Base-by-base conservation (phyloP, 2,113 vertebrate species). In the Brachypteracias leptosomus region DNA sequence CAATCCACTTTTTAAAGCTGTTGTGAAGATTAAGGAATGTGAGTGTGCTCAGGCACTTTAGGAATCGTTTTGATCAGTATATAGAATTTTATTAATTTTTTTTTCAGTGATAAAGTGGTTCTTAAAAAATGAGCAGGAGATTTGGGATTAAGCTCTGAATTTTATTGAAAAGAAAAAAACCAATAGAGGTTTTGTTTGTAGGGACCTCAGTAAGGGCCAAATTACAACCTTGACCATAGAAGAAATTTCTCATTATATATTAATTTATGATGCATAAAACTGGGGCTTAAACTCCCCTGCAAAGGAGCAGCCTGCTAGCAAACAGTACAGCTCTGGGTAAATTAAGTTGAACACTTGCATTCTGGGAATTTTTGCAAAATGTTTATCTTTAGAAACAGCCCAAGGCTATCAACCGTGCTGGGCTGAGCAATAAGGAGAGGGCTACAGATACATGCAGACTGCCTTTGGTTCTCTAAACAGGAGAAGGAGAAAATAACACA, bases 301-400 rank as follows among this genome's bases (percentile, higher is more conserved):
- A 33, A 70, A 73, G 55, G 36, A 85, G 35, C 36, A 79, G 31
- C 25, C 68, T 46, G 26, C 17, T 70, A 58, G 46, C 46, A 85
- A 82, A 76, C 46, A 66, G 19, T 16, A 49, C 1, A 1, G 36
- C 44, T 72, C 15, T n/a, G 54, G 65, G 29, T 57, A 42, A 68
- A 18, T 63, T 31, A 51, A 52, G 7, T 22, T 36, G 72, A 77
- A 33, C 72, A 25, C n/a, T 92, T 89, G 75, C 82, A 66, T 89
- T 65, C 84, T 95, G 68, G 88, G 93, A 95, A 47, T 25, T 70
- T 65, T 95, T 80, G 54, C 65, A 92, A 87, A 96, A 59, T 33
- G 68, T 96, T 97, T 88, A 88, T 94, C 78, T 38, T 33, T 6
- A 42, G 8, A 61, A 93, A 80, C 95, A 96, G 77, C n/a, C 42